Evolutionary conservation across 2,797 vertebrate genomes (phyloP).

Genomic region (Fringilla coelebs): DNA sequence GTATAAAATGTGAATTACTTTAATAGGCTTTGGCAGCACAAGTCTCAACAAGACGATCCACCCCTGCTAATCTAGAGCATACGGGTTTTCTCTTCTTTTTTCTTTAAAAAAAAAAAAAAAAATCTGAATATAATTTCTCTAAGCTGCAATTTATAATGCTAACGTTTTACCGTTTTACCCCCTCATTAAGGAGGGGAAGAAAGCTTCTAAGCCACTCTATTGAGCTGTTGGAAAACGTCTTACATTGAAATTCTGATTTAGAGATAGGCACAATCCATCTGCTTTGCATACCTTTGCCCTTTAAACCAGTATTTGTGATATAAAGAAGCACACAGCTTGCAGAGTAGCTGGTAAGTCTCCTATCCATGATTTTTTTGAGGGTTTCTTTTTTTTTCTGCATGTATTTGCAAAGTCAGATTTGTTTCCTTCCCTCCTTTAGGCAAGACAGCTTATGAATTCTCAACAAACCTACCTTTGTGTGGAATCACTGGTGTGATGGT

Average conservation of each 20-base stretch:
- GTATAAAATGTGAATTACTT: constrained; percentile 57
- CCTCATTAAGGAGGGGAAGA: constrained; percentile 1
- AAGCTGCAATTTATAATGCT: constrained; percentile 44
- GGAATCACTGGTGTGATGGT: not conserved
- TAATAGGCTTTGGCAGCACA: constrained; percentile 57
- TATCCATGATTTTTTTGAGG: not conserved
- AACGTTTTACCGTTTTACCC: not conserved
- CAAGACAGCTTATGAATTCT: not conserved
- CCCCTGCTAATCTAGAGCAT: constrained; percentile 16
- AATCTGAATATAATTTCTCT: constrained; percentile 36
- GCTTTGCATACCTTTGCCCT: constrained; percentile 50
- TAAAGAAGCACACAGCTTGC: not conserved
- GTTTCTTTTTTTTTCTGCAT: not conserved
- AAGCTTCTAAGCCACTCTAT: not conserved
- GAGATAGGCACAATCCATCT: constrained; percentile 3
- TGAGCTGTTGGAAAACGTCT: not conserved
- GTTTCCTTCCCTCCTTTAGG: not conserved
- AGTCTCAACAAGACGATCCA: constrained; percentile 50
- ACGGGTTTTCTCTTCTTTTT: not conserved
- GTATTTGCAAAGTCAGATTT: not conserved
- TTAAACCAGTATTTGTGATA: constrained; percentile 4
- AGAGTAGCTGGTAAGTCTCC: not conserved
- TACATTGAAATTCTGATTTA: constrained; percentile 26
- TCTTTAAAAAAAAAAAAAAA: not conserved
- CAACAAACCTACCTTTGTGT: not conserved